Evolutionary conservation across 2,888 invertebrate species (phyloP).

Genomic region (Drosophila pseudotalamancana): DNA sequence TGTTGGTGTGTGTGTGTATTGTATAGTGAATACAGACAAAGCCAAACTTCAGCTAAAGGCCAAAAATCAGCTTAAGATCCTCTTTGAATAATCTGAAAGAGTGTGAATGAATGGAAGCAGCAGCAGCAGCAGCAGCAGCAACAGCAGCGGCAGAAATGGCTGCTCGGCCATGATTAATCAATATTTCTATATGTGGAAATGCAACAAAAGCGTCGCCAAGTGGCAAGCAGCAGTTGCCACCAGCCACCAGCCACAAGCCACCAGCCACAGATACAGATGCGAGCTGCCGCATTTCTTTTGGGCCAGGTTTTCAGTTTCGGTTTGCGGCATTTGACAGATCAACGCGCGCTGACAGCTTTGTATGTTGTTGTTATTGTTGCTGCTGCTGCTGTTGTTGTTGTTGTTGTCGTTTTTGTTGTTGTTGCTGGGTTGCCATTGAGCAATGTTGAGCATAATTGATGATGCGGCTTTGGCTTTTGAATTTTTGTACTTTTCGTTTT

Average conservation of each 20-base stretch:
- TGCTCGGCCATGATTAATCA: conserved; percentile 73
- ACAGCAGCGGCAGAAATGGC: conserved; percentile 47
- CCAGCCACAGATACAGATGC: conserved; percentile 36
- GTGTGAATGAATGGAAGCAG: conserved; percentile 24
- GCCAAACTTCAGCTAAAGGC: conserved; percentile 58
- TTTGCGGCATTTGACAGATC: conserved; percentile 77
- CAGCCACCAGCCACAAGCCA: conserved; percentile 9
- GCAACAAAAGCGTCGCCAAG: conserved; percentile 75
- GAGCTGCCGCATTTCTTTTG: conserved; percentile 64
- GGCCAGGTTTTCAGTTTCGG: conserved; percentile 46
- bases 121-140: conserved; percentile 32
- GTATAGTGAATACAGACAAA: conserved; percentile 40
- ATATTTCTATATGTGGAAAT: conserved; percentile 74
- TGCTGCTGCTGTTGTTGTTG: neutral
- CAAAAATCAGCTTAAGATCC: conserved; percentile 73
- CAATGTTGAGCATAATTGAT: conserved; percentile 78
- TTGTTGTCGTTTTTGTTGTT: conserved; percentile 30
- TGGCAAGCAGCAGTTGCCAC: conserved; percentile 35
- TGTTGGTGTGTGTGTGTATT: conserved; percentile 38
- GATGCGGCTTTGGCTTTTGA: conserved; percentile 74
- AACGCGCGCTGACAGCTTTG: conserved; percentile 79
- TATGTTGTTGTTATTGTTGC: conserved; percentile 22
- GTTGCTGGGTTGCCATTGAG: conserved; percentile 56
- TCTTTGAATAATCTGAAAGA: conserved; percentile 35
- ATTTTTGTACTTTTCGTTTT: conserved; percentile 33